Conservation (phyloP, 2,888 invertebrate genomes). For the Papilio demoleus region DNA sequence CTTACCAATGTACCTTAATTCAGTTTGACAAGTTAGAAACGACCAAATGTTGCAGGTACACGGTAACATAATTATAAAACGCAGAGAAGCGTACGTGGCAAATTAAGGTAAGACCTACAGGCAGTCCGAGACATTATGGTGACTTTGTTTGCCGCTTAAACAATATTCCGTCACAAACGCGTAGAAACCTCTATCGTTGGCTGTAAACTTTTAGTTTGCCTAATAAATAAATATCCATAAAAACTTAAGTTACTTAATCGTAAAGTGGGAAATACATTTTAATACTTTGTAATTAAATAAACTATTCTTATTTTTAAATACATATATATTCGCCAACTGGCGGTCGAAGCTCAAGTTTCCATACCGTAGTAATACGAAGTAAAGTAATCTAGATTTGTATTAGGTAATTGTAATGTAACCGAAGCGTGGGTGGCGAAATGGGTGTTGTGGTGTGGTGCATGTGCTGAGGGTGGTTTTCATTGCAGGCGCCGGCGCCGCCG, state of each 20-base stretch:
- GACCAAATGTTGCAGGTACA: not conserved
- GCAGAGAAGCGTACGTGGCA: not conserved
- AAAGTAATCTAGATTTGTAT: too few species aligned
- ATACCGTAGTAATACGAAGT: too few species aligned
- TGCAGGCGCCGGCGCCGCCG: conserved; percentile 59
- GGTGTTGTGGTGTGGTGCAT: not conserved
- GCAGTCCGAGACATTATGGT: not conserved
- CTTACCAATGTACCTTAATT: not conserved
- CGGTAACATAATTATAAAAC: not conserved
- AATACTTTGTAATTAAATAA: too few species aligned
- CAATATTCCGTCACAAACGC: not conserved
- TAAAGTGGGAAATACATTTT: too few species aligned
- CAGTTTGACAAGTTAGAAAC: not conserved
- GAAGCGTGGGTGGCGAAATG: not conserved
- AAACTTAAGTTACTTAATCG: too few species aligned
- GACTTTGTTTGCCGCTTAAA: not conserved
- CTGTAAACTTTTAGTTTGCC: too few species aligned
- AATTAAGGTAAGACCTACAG: not conserved
- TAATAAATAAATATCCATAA: too few species aligned
- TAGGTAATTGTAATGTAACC: not conserved
- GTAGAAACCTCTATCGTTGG: too few species aligned
- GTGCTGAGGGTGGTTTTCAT: conserved; percentile 17
- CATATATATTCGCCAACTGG: too few species aligned
- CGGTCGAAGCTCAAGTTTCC: too few species aligned
- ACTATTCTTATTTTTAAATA: too few species aligned